Evolutionary conservation across 2,797 vertebrate species (phyloP).

Genomic region (Pitangus sulphuratus): DNA sequence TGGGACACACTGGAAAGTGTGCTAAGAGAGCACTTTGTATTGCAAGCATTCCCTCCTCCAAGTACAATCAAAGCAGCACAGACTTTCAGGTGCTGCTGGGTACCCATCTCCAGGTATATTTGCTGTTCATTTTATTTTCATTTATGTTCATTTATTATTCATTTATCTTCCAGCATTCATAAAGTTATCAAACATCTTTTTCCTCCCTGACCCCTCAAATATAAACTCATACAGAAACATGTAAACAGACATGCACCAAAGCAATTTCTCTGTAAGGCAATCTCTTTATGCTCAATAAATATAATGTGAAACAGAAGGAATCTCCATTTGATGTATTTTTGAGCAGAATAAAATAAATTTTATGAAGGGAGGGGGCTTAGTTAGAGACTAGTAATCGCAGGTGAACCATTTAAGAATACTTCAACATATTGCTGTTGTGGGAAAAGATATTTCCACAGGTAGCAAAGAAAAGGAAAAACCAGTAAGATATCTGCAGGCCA

Average conservation of each 20-base stretch:
- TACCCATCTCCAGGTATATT: neutral
- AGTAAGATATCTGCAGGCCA: neutral
- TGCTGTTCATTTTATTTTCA: neutral
- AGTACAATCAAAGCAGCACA: neutral
- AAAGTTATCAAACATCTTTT: neutral
- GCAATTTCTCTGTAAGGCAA: neutral
- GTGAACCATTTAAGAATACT: neutral
- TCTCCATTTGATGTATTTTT: neutral
- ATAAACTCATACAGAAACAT: neutral
- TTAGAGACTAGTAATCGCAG: neutral
- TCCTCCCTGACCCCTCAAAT: neutral
- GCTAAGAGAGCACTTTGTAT: accelerated
- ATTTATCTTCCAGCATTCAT: neutral
- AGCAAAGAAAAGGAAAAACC: neutral
- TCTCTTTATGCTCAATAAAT: neutral
- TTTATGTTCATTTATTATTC: too few species aligned
- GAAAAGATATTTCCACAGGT: neutral
- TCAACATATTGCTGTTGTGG: neutral
- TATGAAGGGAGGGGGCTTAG: accelerated
- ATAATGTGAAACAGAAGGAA: neutral
- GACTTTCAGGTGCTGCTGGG: neutral
- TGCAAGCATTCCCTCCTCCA: neutral
- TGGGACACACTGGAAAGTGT: neutral
- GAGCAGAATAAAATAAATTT: neutral
- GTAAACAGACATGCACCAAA: neutral